Percentiles rank a stretch among this genome's conserved stretches.
These are phyloP conservation scores for Stegodyphus dumicola DNA, from an alignment of 1,140 invertebrate species.

Conservation along the genomic window DNA sequence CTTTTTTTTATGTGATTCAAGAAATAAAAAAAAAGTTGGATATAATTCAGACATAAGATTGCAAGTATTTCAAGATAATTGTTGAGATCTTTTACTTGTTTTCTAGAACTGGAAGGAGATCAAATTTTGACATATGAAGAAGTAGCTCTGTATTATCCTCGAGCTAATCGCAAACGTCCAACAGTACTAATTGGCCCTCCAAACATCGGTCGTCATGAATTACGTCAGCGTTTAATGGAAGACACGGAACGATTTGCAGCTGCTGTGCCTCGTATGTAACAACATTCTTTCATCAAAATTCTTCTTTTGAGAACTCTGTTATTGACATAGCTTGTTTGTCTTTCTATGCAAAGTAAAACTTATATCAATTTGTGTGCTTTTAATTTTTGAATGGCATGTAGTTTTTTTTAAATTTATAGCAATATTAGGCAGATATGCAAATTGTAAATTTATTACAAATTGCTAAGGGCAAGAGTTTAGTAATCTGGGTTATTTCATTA, in stretches of 20 bases:
- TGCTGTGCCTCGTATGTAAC: constrained; percentile 71
- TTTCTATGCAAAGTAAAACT: no score
- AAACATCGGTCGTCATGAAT: constrained; percentile 72
- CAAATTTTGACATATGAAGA: constrained; percentile 71
- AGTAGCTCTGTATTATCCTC: constrained; percentile 71
- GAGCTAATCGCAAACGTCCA: constrained; percentile 71
- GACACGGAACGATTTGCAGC: constrained; percentile 72
- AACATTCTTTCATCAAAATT: not conserved
- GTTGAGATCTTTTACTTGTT: not conserved
- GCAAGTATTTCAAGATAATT: not conserved
- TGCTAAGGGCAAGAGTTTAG: no score
- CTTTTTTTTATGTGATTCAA: no score
- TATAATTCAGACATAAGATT: not conserved
- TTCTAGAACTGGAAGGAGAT: constrained; percentile 59
- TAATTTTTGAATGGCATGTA: no score
- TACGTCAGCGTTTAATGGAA: constrained; percentile 71
- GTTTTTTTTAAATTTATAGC: no score
- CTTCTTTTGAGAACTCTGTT: not conserved
- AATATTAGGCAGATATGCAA: no score
- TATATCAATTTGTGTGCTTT: no score
- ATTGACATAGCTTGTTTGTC: no score
- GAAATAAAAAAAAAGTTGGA: no score
- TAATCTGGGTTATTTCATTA: no score
- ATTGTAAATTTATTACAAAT: no score
- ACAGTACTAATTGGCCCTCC: constrained; percentile 73